Evolutionary conservation across 1,140 invertebrate species (phyloP).

Genomic region (Dreissena rostriformis): DNA sequence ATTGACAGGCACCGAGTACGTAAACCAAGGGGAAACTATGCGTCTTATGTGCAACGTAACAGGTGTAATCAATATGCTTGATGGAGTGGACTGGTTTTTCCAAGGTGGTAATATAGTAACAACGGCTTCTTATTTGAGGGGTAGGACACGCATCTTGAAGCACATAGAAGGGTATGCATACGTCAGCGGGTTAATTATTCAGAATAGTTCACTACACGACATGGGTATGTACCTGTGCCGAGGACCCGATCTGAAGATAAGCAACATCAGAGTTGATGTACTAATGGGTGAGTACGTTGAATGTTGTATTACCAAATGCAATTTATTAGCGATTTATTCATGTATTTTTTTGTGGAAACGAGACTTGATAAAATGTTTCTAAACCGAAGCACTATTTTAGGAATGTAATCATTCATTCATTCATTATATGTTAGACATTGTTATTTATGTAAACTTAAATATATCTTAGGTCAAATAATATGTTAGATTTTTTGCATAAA

Average conservation of each 20-base stretch:
- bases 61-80: neutral
- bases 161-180: conserved; percentile 5
- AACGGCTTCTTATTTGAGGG: conserved; percentile 6
- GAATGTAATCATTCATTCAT: too few relatives aligned
- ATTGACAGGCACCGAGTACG: conserved; percentile 21
- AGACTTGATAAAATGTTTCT: neutral
- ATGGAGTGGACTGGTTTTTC: conserved; percentile 48
- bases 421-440: too few relatives aligned
- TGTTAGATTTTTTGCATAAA: too few relatives aligned
- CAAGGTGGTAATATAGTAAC: conserved; percentile 29
- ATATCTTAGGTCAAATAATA: too few relatives aligned
- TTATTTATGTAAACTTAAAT: too few relatives aligned
- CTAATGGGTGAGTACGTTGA: conserved; percentile 24
- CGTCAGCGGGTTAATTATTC: conserved; percentile 43
- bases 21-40: conserved; percentile 28
- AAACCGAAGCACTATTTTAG: neutral
- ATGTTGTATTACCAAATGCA: too few relatives aligned
- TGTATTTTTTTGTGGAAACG: neutral
- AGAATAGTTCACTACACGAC: conserved; percentile 28
- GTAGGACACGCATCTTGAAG: conserved; percentile 13
- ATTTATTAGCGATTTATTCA: neutral
- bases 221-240: conserved; percentile 37
- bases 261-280: conserved; percentile 27
- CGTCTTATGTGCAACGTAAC: conserved; percentile 32
- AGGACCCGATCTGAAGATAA: conserved; percentile 10